Conservation (phyloP, 2,113 vertebrate genomes). For the Scophthalmus maximus region DNA sequence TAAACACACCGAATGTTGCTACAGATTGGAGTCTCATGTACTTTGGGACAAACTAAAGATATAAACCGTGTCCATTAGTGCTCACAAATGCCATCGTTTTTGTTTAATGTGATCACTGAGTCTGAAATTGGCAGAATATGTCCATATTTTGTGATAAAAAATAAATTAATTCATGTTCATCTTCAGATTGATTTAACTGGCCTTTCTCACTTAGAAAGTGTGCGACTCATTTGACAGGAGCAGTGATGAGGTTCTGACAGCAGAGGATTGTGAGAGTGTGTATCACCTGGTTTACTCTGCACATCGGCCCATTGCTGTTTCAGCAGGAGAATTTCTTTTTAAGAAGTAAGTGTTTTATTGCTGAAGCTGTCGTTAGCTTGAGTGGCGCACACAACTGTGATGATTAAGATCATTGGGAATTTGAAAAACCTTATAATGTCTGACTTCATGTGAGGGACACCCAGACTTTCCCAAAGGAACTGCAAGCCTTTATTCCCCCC, state of each 20-base stretch:
- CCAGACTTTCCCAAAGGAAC: too few species aligned
- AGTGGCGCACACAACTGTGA: too few species aligned
- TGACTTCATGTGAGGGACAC: too few species aligned
- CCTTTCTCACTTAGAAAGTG: neutral
- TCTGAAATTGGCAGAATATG: neutral
- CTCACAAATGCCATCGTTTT: neutral
- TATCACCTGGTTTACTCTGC: slow-evolving; percentile 98
- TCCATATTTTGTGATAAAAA: too few species aligned
- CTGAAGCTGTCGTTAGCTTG: too few species aligned
- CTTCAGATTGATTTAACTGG: neutral
- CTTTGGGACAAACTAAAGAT: neutral
- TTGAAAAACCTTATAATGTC: too few species aligned
- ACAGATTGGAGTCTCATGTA: neutral
- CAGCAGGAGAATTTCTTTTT: slow-evolving; percentile 96
- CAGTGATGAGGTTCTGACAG: slow-evolving; percentile 95
- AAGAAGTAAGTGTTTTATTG: slow-evolving; percentile 89
- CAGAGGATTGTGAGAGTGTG: slow-evolving; percentile 98
- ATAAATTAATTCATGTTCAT: too few species aligned
- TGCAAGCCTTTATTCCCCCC: neutral
- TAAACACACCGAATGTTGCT: neutral
- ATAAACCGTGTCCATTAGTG: neutral
- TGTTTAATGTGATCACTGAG: neutral
- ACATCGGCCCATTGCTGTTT: slow-evolving; percentile 94
- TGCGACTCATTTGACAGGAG: slow-evolving; percentile 80
- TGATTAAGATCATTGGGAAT: too few species aligned